These are phyloP conservation scores for Cheilosia scutellata DNA, from an alignment of 2,888 invertebrate species.

Conservation along the genomic window DNA sequence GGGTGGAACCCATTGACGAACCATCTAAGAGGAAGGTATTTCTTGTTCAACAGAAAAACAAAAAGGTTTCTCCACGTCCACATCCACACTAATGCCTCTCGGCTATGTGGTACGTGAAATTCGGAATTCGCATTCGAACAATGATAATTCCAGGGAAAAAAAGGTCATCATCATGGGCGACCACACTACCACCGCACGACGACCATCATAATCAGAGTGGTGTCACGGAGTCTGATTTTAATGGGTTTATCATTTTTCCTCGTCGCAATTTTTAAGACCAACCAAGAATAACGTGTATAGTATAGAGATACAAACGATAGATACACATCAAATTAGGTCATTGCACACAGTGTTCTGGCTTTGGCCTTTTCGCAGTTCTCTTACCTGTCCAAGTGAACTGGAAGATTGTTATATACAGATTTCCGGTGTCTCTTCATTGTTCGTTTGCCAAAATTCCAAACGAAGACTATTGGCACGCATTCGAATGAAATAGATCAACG, in stretches of 20 bases:
- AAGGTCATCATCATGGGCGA: conserved; percentile 36
- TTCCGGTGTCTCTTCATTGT: conserved; percentile 26
- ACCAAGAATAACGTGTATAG: neutral
- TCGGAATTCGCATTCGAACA: conserved; percentile 29
- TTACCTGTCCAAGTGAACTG: neutral
- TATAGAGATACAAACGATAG: conserved; percentile 20
- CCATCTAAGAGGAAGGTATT: too few relatives aligned
- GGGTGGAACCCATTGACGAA: neutral
- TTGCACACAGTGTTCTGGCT: neutral
- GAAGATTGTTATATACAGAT: conserved; percentile 14
- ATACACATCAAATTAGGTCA: conserved; percentile 47
- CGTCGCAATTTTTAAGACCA: neutral
- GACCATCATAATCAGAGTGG: conserved; percentile 9
- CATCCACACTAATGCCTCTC: conserved; percentile 14
- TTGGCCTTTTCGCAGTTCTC: neutral
- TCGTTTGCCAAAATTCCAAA: conserved; percentile 38
- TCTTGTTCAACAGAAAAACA: neutral
- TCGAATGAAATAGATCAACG: conserved; percentile 6
- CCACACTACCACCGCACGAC: neutral
- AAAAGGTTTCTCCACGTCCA: conserved; percentile 14
- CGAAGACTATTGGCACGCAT: conserved; percentile 9
- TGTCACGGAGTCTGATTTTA: conserved; percentile 60
- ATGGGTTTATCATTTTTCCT: conserved; percentile 14
- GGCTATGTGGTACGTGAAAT: conserved; percentile 5
- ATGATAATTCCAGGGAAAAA: conserved; percentile 13